Evolutionary conservation across 2,888 invertebrate species (phyloP), one percentile per base, ranked within the genome.

Genomic region (Caprella mutica): DNA sequence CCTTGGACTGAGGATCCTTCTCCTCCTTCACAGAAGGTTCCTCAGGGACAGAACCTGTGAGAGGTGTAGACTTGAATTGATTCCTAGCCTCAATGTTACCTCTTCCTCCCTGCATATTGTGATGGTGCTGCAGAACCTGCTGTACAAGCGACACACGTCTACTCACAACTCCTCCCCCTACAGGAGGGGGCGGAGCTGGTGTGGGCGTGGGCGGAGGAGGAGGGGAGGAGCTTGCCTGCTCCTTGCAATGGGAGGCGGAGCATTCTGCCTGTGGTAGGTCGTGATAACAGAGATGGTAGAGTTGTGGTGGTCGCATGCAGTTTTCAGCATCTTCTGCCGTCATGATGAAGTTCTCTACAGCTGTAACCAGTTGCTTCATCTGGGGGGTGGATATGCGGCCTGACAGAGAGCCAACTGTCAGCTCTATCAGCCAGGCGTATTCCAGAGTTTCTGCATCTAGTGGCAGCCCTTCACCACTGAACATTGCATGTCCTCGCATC

Each of bases 381-480:
- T 86, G 94, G 0, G 93, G 88, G 26, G 87, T 77, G 0, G 92
- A 91, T 46, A 97, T 76, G 69, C 90, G 85, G 0, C 94, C 96
- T 26, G 86, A 88, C 17, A 98, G 74, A 72, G 94, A 92, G 0
- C 97, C 97, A 42, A 97, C 73, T 67, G 93, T 90, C 4, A 93
- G 80, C 73, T 98, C 97, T 68, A 97, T 82, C 68, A 96, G 77
- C 98, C 98, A 98, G 0, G 87, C 91, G 72, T 98, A 98, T 72
- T 98, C 98, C 19, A 97, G 74, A 0, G 96, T 94, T 68, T 96
- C 96, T 72, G 92, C 86, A 69, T 93, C 91, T 21, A 94, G 77
- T 8, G 84, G 82, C 63, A 92, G 79, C 55, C 90, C 92, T 56
- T 88, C 83, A 69, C 89, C 89, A 67, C 96, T 96, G 71, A 97